Evolutionary conservation across 2,888 invertebrate species (phyloP).

Genomic region (Metopia argyrocephala): DNA sequence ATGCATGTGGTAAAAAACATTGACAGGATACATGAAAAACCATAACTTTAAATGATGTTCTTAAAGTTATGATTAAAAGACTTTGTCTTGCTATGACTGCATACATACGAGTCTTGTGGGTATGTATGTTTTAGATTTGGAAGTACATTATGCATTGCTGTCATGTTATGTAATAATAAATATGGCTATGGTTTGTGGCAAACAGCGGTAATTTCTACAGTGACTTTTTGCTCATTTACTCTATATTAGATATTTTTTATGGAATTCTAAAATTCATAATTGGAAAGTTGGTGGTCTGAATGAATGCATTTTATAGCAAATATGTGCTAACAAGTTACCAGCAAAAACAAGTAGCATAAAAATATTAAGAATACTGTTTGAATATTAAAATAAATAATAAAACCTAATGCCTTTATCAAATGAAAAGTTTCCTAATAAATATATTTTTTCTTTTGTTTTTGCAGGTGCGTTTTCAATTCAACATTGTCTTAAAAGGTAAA

Average conservation of each 20-base stretch:
- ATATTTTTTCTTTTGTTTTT: not conserved
- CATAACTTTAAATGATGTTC: constrained; percentile 42
- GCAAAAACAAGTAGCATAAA: too few relatives aligned
- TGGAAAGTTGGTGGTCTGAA: constrained; percentile 42
- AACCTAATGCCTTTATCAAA: constrained; percentile 7
- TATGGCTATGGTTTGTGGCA: not conserved
- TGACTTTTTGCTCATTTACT: not conserved
- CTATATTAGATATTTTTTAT: not conserved
- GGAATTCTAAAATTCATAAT: constrained; percentile 12
- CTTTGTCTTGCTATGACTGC: too few relatives aligned
- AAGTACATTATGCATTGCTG: too few relatives aligned
- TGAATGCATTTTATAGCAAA: constrained; percentile 14
- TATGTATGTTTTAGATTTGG: too few relatives aligned
- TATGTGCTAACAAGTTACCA: constrained; percentile 31
- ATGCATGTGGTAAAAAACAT: constrained; percentile 18
- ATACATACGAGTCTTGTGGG: too few relatives aligned
- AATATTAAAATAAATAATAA: not conserved
- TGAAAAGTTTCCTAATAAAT: not conserved
- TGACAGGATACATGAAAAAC: constrained; percentile 55
- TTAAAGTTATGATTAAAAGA: constrained; percentile 25
- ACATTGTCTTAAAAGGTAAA: not conserved
- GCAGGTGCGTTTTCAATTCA: not conserved
- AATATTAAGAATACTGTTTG: not conserved
- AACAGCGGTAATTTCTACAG: constrained; percentile 6
- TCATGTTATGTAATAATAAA: not conserved